These are phyloP conservation scores for Carduelis carduelis DNA, from an alignment of 2,797 vertebrate genomes.

Conservation along the genomic window DNA sequence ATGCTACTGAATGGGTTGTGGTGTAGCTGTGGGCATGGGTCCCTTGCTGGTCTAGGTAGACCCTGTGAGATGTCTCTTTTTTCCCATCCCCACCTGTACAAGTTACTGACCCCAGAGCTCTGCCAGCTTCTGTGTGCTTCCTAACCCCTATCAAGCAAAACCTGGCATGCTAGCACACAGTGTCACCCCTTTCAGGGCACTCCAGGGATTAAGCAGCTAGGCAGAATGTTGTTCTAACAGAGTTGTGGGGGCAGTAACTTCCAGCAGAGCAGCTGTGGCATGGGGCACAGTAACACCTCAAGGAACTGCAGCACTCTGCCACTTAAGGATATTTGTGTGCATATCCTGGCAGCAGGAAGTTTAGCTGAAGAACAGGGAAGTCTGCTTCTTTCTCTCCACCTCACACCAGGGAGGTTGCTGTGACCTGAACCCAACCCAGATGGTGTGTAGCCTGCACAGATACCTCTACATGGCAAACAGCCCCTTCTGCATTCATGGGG, in stretches of 20 bases:
- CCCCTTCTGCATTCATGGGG: background rate
- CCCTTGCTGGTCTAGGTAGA: background rate
- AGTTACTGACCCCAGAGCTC: background rate
- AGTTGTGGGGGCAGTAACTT: background rate
- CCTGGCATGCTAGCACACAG: background rate
- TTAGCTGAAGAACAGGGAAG: background rate
- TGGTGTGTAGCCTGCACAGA: background rate
- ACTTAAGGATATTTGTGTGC: background rate
- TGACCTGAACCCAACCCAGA: background rate
- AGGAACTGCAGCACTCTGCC: background rate
- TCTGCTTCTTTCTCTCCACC: background rate
- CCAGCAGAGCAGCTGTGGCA: background rate
- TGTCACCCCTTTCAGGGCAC: background rate
- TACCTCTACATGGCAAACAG: background rate
- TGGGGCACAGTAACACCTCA: background rate
- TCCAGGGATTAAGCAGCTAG: background rate
- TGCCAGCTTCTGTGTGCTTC: background rate
- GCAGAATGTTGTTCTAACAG: background rate
- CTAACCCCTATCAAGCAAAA: background rate
- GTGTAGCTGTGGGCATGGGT: background rate
- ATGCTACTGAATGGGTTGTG: background rate
- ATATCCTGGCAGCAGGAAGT: background rate
- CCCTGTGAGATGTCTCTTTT: background rate
- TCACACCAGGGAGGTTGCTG: background rate
- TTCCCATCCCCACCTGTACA: background rate